Evolutionary conservation across 2,888 invertebrate genomes (phyloP), one percentile per base, ranked within the genome.

Genomic region (Drosophila histrio): DNA sequence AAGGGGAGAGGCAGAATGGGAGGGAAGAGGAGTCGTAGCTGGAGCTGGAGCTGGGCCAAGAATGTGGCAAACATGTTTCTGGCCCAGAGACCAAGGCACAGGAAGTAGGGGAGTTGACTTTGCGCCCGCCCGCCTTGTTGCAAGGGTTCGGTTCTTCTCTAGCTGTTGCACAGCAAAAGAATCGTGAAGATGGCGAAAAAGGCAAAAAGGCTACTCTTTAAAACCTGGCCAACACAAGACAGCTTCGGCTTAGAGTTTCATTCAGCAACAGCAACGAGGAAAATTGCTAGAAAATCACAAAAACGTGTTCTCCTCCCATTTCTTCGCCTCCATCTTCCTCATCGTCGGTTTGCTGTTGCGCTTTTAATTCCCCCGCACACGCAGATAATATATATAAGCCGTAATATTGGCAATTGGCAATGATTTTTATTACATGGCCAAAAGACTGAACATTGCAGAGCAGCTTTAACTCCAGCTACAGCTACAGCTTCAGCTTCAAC

Each of bases 231-330:
- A 69, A 30, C 30, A 30, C 30, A 30, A n/a, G 30, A 30, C 30
- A 65, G 44, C 19, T n/a, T 22, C 47, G 38, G 60, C 17, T 28
- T 54, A 56, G 44, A 69, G 78, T 75, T 81, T 83, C 80, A 82
- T 65, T 66, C 71, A 68, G 62, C 62, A 66, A 47, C 50, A 63
- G 39, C 54, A 28, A 6, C 58, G 60, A 56, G 76, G 79, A 84
- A 85, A 89, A 89, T 89, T 89, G 88, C 86, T 87, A 80, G 88
- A 88, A 89, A 89, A 89, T 89, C 89, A 80, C 89, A 78, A 88
- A 89, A 89, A 89, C 89, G 89, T 89, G 89, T 88, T 80, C 80
- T 71, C 66, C 49, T 22, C 15, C 32, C 34, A 19, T 8, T 8
- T 13, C 19, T 32, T 24, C 39, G 36, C 44, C 32, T 30, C 19